A percentile compares a stretch with the other conserved stretches of the same genome.
phyloP scores from a whole-genome alignment of 2,113 vertebrate genomes.

The Jacana jacana region DNA sequence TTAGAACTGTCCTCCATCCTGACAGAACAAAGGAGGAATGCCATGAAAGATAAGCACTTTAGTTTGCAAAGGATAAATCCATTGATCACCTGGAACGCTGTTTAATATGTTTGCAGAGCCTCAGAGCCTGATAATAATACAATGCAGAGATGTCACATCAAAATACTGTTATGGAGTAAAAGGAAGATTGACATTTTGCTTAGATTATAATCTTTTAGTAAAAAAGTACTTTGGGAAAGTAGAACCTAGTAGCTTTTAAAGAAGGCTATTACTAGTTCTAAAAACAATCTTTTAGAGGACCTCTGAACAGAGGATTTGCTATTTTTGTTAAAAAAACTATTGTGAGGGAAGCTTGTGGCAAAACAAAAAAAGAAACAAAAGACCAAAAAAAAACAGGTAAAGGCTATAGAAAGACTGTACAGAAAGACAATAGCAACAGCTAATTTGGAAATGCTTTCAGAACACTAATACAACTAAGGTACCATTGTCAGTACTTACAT shows the following conservation, averaged over 20 bases:
- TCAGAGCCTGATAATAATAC: not conserved
- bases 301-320: not conserved
- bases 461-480: not conserved
- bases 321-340: not conserved
- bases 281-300: not conserved
- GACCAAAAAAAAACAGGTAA: not conserved
- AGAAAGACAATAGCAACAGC: not conserved
- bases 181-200: not conserved
- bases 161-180: not conserved
- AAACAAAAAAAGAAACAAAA: not conserved
- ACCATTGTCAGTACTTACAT: not conserved
- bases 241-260: not conserved
- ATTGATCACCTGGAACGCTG: conserved; percentile 18
- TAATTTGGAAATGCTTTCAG: not conserved
- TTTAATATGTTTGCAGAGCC: not conserved
- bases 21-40: not conserved
- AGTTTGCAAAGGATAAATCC: conserved; percentile 32
- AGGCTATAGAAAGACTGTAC: not conserved
- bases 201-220: not conserved
- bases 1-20: not conserved
- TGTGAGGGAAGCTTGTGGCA: not conserved
- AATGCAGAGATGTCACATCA: not conserved
- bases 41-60: not conserved
- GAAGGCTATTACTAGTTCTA: not conserved
- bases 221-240: not conserved